phyloP scores from a whole-genome alignment of 1,140 invertebrate species.

The Drosophila repleta region DNA sequence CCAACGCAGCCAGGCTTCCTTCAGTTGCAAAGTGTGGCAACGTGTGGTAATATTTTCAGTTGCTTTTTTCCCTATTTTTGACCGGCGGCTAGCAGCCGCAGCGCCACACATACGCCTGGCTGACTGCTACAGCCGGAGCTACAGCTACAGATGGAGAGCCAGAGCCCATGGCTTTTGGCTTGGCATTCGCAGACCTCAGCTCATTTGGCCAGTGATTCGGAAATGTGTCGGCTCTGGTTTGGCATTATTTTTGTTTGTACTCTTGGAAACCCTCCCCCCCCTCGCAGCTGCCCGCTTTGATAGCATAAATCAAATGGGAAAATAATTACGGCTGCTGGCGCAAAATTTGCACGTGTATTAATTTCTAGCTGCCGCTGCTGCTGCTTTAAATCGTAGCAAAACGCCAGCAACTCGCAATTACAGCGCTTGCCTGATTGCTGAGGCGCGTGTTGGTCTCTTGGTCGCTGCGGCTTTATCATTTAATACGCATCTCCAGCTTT shows the following conservation, averaged over 20 bases:
- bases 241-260: slow-evolving; percentile 23
- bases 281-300: slow-evolving; percentile 40
- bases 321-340: slow-evolving; percentile 73
- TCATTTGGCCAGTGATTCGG: slow-evolving; percentile 67
- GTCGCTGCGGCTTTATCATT: slow-evolving; percentile 65
- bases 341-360: slow-evolving; percentile 76
- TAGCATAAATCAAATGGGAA: slow-evolving; percentile 78
- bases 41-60: slow-evolving; percentile 60
- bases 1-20: slow-evolving; percentile 50
- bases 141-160: background rate
- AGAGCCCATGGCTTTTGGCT: slow-evolving; percentile 15
- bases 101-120: slow-evolving; percentile 60
- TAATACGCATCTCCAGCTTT: slow-evolving; percentile 70
- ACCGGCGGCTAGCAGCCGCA: slow-evolving; percentile 47
- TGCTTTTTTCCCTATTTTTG: slow-evolving; percentile 48
- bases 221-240: slow-evolving; percentile 58
- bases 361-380: slow-evolving; percentile 52
- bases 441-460: slow-evolving; percentile 36
- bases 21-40: slow-evolving; percentile 72
- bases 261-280: no score
- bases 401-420: slow-evolving; percentile 71
- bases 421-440: slow-evolving; percentile 36
- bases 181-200: slow-evolving; percentile 18
- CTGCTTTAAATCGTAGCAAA: slow-evolving; percentile 75
- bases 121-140: slow-evolving; percentile 35